Evolutionary conservation across 2,113 vertebrate genomes (phyloP), one percentile per base, ranked within the genome.

Genomic region (Tretioscincus oriximinensis): DNA sequence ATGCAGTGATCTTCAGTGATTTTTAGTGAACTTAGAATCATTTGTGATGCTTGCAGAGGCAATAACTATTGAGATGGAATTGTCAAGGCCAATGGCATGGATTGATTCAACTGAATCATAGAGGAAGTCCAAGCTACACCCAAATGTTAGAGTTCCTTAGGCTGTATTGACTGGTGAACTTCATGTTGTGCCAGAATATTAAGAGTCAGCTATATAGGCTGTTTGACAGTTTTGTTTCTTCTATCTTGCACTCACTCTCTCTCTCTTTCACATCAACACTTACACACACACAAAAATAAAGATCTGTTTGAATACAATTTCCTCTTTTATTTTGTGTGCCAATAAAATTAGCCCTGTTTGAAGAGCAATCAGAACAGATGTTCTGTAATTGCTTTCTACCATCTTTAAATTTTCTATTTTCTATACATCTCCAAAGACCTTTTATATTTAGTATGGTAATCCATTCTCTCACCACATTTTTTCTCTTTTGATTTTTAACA

Each of bases 201-300:
- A 49, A 41, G 49, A 82, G 58, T 49, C 74, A 64, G 61, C 79
- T 47, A 70, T 77, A 66, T 16, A 81, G 24, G 80, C 22, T 61
- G 70, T 29, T 77, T 78, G 11, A 9, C 88, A 72, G 22, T 79
- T 88, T 90, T 47, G 58, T 26, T 5, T 86, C 16, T 71, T 82
- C 47, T 67, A 73, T 21, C n/a, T 73, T 22, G 58, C 2, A 0
- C 51, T 35, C 70, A 71, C 5, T 41, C 35, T 41, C 35, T 0
- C 51, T 35, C 70, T 74, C 5, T 35, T 64, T 0, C 49, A 58
- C 24, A 64, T 41, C 35, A 5, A 41, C 35, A 41, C 35, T 41
- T 2, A 41, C 35, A 41, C 54, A 58, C 54, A 58, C 54, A 58
- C 24, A 64, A 9, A 0, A 61, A 26, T 1, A 41, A 70, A 11